phyloP scores from a whole-genome alignment of 1,140 invertebrate genomes.

The Anadara kagoshimensis region DNA sequence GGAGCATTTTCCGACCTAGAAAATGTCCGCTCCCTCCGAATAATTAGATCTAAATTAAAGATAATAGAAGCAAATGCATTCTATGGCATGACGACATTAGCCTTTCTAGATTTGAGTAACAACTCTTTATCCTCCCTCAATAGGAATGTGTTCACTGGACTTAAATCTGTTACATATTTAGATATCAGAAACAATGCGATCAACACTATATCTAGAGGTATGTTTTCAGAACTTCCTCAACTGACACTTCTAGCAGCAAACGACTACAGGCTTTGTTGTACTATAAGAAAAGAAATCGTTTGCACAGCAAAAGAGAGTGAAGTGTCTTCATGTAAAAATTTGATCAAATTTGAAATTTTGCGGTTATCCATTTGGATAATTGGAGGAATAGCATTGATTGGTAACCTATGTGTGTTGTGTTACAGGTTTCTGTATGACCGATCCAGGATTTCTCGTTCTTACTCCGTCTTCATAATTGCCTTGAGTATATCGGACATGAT shows the following conservation, averaged over 20 bases:
- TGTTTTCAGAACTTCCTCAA: constrained; percentile 37
- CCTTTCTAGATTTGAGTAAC: too few species aligned
- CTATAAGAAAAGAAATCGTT: constrained; percentile 27
- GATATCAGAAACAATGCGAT: constrained; percentile 38
- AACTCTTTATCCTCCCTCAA: too few species aligned
- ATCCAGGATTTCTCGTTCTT: constrained; percentile 16
- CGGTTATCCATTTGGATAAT: constrained; percentile 53
- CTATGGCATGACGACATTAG: too few species aligned
- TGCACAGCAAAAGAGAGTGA: constrained; percentile 40
- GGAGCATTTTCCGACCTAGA: constrained; percentile 23
- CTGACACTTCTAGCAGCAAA: constrained; percentile 37
- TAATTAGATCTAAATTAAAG: too few species aligned
- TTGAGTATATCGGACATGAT: constrained; percentile 50
- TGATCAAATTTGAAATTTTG: constrained; percentile 40
- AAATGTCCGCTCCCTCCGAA: too few species aligned
- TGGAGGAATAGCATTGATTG: constrained; percentile 35
- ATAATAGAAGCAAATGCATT: too few species aligned
- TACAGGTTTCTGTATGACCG: constrained; percentile 35
- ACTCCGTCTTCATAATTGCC: constrained; percentile 38
- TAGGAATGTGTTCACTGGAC: too few species aligned
- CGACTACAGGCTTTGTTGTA: constrained; percentile 37
- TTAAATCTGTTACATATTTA: constrained; percentile 9
- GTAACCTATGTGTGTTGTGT: constrained; percentile 43
- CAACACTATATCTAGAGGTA: constrained; percentile 23
- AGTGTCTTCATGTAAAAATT: constrained; percentile 53